A percentile compares a stretch with the other conserved stretches of the same genome.
These are phyloP conservation scores for Serinus canaria DNA, from an alignment of 2,113 vertebrate genomes.

Conservation along the genomic window DNA sequence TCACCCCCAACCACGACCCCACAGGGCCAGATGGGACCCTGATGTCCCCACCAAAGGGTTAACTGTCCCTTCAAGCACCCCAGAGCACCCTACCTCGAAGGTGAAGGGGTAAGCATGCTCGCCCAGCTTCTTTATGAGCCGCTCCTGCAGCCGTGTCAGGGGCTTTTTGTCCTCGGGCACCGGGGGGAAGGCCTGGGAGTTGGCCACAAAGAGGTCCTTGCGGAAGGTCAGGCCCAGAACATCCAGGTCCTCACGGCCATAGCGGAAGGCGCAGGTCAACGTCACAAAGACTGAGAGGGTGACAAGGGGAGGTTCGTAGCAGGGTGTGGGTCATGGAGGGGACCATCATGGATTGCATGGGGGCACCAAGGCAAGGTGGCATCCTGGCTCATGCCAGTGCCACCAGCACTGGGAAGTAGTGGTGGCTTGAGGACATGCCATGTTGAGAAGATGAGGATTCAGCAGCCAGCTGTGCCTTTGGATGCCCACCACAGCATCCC, in stretches of 20 bases:
- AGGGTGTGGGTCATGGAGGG: neutral
- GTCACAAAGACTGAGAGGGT: conserved; percentile 86
- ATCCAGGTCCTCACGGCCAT: conserved; percentile 93
- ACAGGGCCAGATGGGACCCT: neutral
- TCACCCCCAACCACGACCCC: neutral
- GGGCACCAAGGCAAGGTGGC: neutral
- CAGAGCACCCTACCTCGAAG: conserved; percentile 79
- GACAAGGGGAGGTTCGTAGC: neutral
- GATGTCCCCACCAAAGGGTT: fast-evolving
- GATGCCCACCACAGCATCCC: neutral
- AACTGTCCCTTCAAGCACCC: neutral
- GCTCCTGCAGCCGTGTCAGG: conserved; percentile 90
- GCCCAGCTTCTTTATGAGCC: conserved; percentile 93
- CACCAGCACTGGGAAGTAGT: neutral
- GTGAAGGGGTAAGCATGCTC: conserved; percentile 94
- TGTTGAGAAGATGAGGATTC: neutral
- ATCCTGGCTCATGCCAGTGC: neutral
- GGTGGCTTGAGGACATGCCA: neutral
- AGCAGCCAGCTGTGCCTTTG: neutral
- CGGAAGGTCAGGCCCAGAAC: conserved; percentile 93
- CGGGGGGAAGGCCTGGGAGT: conserved; percentile 88
- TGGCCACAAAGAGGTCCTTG: conserved; percentile 93
- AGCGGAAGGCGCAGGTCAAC: conserved; percentile 94
- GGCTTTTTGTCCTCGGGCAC: conserved; percentile 82
- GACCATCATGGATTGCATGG: neutral